These are phyloP conservation scores for Garra rufa DNA, from an alignment of 2,113 vertebrate species.

Conservation along the genomic window DNA sequence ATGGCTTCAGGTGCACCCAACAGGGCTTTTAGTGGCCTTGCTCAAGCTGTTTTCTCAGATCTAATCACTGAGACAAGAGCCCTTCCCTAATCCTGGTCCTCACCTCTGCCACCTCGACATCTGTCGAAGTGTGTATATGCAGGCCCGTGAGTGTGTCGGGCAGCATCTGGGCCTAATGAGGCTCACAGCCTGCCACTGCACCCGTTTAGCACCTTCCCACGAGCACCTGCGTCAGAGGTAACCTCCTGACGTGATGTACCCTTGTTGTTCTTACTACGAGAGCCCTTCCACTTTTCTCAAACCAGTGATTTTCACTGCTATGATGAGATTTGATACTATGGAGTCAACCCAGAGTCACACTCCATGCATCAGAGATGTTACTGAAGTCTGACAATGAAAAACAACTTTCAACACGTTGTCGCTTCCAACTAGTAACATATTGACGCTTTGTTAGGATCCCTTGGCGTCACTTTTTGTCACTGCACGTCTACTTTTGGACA, in stretches of 20 bases:
- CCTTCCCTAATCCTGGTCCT: conserved; percentile 54
- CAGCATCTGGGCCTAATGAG: conserved; percentile 75
- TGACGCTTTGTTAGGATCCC: no score
- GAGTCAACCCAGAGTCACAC: not conserved
- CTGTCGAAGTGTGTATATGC: conserved; percentile 48
- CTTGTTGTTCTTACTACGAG: conserved; percentile 62
- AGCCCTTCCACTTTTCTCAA: not conserved
- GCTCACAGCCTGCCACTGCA: conserved; percentile 63
- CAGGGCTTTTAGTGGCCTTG: conserved; percentile 37
- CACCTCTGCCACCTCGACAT: conserved; percentile 43
- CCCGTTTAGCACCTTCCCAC: conserved; percentile 67
- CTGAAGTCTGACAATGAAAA: no score
- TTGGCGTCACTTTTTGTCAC: no score
- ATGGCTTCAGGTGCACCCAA: conserved; percentile 25
- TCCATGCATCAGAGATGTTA: not conserved
- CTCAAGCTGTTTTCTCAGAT: conserved; percentile 61
- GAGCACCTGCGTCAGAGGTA: conserved; percentile 71
- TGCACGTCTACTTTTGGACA: no score
- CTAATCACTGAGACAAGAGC: conserved; percentile 56
- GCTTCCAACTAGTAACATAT: no score
- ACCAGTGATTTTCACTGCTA: conserved; percentile 20
- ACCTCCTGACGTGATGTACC: conserved; percentile 55
- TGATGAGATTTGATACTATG: not conserved
- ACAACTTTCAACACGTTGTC: no score
- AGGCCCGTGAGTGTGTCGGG: conserved; percentile 16